Evolutionary conservation across 1,140 invertebrate species (phyloP), one percentile per base, ranked within the genome.

Genomic region (Listronotus oregonensis): DNA sequence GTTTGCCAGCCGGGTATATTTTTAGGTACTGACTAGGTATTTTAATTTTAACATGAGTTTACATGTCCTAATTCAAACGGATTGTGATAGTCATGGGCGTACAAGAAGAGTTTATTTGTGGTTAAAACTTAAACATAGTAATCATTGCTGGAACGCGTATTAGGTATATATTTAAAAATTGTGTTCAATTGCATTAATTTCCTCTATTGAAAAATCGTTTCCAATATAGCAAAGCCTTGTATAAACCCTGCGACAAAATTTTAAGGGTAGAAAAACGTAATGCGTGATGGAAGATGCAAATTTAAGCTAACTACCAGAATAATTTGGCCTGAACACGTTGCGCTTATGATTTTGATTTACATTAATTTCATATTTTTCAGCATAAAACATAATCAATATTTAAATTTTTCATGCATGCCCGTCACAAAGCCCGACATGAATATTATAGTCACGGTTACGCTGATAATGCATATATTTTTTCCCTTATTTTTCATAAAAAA

Each of bases 311-410:
- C 74, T 75, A 77, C 75, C 74, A 73, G 76, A 76, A 78, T 78
- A 78, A 78, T 78, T 78, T 77, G 71, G 73, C 71, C 67, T 64
- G 75, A 75, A 78, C 75, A 78, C 73, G 76, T 78, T 71, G 76
- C 76, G 76, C 76, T 78, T 76, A 69, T 78, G 76, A 78, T 78
- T 78, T 78, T 76, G 75, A 78, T 78, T 78, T 78, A 76, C 76
- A 78, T 78, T 78, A 77, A 78, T 78, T 78, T 74, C 76, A 74
- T 78, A 77, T 78, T 78, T 77, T 78, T 78, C 76, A 78, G 68
- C 70, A 73, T 73, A 74, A 74, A 75, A 71, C 72, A 66, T 75
- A 71, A 73, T 76, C 74, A 70, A 76, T 76, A 76, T 75, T 73
- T 72, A 71, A 73, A 72, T 73, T 75, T 69, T 70, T 71, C 68